These are phyloP conservation scores for Chaetogeoica ovagalla DNA, from an alignment of 2,888 invertebrate genomes.

Conservation along the genomic window DNA sequence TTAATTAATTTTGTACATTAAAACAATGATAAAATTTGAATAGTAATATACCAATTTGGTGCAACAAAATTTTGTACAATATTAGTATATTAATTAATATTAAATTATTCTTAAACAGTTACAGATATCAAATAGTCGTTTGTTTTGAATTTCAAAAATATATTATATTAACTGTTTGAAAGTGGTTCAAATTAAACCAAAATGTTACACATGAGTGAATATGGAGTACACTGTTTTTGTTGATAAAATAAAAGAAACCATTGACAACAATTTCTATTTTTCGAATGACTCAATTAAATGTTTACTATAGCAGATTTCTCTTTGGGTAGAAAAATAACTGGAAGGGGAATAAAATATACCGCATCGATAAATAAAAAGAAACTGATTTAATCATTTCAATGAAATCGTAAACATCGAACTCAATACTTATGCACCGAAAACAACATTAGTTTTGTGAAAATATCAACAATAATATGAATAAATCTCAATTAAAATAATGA, in stretches of 20 bases:
- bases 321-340: background rate
- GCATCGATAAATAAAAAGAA: slow-evolving; percentile 4
- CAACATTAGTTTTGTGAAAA: no score
- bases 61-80: no score
- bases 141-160: background rate
- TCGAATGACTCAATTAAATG: background rate
- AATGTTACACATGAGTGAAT: slow-evolving; percentile 28
- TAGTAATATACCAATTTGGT: no score
- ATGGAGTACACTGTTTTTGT: slow-evolving; percentile 3
- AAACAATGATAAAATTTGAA: no score
- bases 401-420: background rate
- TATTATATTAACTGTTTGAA: background rate
- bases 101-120: background rate
- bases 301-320: slow-evolving; percentile 31
- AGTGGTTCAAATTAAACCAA: background rate
- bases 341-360: slow-evolving; percentile 8
- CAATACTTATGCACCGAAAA: background rate
- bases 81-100: background rate
- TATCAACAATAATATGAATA: no score
- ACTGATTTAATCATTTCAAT: background rate
- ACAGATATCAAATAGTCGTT: background rate
- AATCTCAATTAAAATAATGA: no score
- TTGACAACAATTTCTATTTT: slow-evolving; percentile 23
- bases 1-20: background rate
- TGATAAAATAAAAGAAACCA: slow-evolving; percentile 4